These are phyloP conservation scores for Ctenosaura bakeri DNA, from an alignment of 2,797 vertebrate species.

Conservation along the genomic window DNA sequence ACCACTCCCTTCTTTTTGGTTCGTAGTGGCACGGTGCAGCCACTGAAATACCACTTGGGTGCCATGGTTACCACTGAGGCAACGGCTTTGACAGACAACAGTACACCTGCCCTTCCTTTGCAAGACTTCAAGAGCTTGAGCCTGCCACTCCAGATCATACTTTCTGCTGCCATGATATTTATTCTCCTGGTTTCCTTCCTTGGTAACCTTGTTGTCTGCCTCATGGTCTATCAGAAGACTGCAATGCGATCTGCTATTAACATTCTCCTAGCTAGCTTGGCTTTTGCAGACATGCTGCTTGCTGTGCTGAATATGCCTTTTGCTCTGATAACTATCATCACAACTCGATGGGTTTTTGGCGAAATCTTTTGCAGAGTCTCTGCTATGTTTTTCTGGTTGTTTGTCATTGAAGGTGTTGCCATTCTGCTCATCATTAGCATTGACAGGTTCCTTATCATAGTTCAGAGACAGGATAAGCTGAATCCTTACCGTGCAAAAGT, in stretches of 20 bases:
- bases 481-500: conserved; percentile 94
- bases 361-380: conserved; percentile 91
- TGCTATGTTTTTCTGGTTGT: conserved; percentile 98
- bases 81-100: conserved; percentile 73
- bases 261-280: conserved; percentile 96
- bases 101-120: conserved; percentile 71
- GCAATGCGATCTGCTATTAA: conserved; percentile 99
- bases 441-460: conserved; percentile 97
- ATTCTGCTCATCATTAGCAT: conserved; percentile 98
- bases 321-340: conserved; percentile 91
- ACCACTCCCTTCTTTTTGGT: conserved; percentile 78
- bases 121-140: conserved; percentile 81
- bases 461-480: conserved; percentile 95
- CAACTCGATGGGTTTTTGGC: conserved; percentile 93
- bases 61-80: conserved; percentile 75
- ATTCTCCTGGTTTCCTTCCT: conserved; percentile 91
- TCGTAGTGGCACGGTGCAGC: conserved; percentile 71
- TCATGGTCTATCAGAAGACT: conserved; percentile 98
- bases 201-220: conserved; percentile 95
- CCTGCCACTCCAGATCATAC: conserved; percentile 92
- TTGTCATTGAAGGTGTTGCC: conserved; percentile 94
- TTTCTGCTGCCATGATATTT: conserved; percentile 89
- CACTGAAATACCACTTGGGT: conserved; percentile 76
- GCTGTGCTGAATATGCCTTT: conserved; percentile 96
- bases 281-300: conserved; percentile 96